Evolutionary conservation across 1,140 invertebrate genomes (phyloP).

Genomic region (Tetraneura akinire): DNA sequence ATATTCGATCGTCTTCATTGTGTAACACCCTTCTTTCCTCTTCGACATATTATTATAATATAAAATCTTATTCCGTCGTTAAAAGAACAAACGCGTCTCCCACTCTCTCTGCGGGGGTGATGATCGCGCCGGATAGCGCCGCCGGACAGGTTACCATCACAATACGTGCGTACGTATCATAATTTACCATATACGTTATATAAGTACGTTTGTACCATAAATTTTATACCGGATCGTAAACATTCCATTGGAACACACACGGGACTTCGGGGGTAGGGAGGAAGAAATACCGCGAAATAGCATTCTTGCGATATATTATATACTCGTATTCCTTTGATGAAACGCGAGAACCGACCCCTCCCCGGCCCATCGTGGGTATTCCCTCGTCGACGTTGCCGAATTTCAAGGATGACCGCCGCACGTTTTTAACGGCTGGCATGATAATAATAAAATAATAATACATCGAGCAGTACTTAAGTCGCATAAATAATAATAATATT

Average conservation of each 20-base stretch:
- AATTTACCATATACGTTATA: too few species aligned
- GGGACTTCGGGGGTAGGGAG: background rate
- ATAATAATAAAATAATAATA: too few species aligned
- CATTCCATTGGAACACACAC: constrained; percentile 3
- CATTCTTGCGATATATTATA: background rate
- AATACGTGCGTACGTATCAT: background rate
- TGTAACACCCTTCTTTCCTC: background rate
- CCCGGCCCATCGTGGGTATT: background rate
- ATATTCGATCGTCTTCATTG: background rate
- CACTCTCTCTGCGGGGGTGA: constrained; percentile 23
- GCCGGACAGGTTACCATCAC: constrained; percentile 9
- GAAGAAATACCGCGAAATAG: constrained; percentile 22
- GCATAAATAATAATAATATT: background rate
- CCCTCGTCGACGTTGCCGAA: constrained; percentile 43
- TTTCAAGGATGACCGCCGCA: constrained; percentile 43
- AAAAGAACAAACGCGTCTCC: background rate
- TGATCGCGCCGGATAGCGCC: constrained; percentile 39
- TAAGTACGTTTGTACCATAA: too few species aligned
- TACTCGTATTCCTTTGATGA: constrained; percentile 34
- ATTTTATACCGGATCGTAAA: constrained; percentile 18
- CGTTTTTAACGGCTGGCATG: background rate
- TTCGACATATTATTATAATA: too few species aligned
- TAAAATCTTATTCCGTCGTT: background rate
- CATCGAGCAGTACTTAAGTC: too few species aligned
- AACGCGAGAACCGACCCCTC: constrained; percentile 1